Percentiles rank a stretch among this genome's conserved stretches.
These are phyloP conservation scores for Ephialtes manifestator DNA, from an alignment of 2,888 invertebrate genomes.

Conservation along the genomic window DNA sequence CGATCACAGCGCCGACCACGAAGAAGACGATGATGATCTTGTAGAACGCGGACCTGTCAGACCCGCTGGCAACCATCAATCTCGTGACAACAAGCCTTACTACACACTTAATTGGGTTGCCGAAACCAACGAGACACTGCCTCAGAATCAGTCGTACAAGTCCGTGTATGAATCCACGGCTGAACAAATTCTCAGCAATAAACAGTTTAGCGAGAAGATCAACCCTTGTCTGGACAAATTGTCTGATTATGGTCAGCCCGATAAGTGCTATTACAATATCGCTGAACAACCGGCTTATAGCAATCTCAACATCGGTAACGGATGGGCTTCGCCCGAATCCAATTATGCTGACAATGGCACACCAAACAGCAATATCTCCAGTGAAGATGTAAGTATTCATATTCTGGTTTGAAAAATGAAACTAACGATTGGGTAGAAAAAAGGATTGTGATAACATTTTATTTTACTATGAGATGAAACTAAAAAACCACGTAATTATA, in stretches of 20 bases:
- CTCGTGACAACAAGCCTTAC: slow-evolving; percentile 72
- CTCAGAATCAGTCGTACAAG: slow-evolving; percentile 52
- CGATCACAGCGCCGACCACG: slow-evolving; percentile 30
- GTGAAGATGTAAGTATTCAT: slow-evolving; percentile 54
- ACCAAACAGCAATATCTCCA: slow-evolving; percentile 47
- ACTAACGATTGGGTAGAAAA: background rate
- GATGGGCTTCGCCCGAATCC: slow-evolving; percentile 52
- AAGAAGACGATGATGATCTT: slow-evolving; percentile 68
- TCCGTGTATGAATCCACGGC: slow-evolving; percentile 75
- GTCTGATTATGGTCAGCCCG: slow-evolving; percentile 65
- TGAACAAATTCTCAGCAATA: slow-evolving; percentile 74
- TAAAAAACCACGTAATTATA: no score
- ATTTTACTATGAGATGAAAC: no score
- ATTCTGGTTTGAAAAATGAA: background rate
- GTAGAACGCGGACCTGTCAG: slow-evolving; percentile 78
- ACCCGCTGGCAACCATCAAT: slow-evolving; percentile 66
- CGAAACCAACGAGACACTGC: slow-evolving; percentile 6
- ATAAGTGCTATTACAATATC: slow-evolving; percentile 26
- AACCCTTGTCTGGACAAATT: slow-evolving; percentile 77
- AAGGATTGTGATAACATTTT: background rate
- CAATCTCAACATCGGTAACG: slow-evolving; percentile 37
- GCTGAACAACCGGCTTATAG: slow-evolving; percentile 24
- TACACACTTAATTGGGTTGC: slow-evolving; percentile 61
- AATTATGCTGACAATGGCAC: slow-evolving; percentile 49
- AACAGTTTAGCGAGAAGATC: slow-evolving; percentile 76